Evolutionary conservation across 2,113 vertebrate species (phyloP).

Genomic region (Phaethon lepturus): DNA sequence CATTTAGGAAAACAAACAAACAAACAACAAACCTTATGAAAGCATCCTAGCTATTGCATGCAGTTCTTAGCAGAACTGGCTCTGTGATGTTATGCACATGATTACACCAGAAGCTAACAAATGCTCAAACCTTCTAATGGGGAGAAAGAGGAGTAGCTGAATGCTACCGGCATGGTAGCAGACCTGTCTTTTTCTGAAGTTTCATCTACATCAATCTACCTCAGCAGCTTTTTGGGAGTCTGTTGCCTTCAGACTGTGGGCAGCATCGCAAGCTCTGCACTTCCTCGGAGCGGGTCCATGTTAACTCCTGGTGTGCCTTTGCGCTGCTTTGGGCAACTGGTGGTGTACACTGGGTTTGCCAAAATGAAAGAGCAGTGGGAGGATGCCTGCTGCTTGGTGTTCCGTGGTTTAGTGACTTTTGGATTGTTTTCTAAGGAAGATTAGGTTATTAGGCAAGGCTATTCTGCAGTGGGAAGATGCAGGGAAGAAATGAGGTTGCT

Average conservation of each 20-base stretch:
- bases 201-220: background rate
- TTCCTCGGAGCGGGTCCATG: background rate
- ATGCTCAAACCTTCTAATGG: background rate
- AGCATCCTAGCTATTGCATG: background rate
- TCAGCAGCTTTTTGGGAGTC: background rate
- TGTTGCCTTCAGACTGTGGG: background rate
- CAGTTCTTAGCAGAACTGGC: background rate
- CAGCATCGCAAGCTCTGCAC: background rate
- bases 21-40: background rate
- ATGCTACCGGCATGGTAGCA: background rate
- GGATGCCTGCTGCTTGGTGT: background rate
- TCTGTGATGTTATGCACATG: rapidly evolving
- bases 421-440: background rate
- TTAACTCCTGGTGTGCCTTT: background rate
- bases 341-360: background rate
- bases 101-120: background rate
- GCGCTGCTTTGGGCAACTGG: background rate
- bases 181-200: background rate
- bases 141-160: background rate
- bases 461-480: background rate
- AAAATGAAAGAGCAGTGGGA: background rate
- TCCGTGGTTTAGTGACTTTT: background rate
- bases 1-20: background rate
- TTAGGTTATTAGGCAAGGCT: background rate
- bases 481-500: background rate